Evolutionary conservation across 2,888 invertebrate genomes (phyloP).

Genomic region (Gisinianus flammeolus): DNA sequence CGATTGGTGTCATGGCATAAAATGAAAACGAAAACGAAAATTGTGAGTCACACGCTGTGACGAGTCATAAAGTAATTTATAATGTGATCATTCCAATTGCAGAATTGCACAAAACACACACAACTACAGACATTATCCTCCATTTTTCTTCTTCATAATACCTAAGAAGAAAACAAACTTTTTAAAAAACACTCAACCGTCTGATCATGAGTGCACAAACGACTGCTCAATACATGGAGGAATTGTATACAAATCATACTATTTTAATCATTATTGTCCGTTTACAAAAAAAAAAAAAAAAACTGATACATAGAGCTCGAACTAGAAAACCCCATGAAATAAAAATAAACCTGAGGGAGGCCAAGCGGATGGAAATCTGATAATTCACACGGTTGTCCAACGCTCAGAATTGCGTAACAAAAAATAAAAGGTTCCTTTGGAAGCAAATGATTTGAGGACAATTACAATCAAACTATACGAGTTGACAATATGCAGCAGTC

Average conservation of each 20-base stretch:
- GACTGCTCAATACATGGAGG: too few species aligned
- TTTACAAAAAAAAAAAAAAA: too few species aligned
- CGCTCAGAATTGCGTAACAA: too few species aligned
- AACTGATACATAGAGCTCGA: too few species aligned
- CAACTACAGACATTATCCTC: background rate
- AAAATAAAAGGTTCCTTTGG: too few species aligned
- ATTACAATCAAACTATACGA: too few species aligned
- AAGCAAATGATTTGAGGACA: too few species aligned
- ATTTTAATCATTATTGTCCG: too few species aligned
- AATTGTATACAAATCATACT: too few species aligned
- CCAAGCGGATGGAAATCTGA: background rate
- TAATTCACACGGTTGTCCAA: background rate
- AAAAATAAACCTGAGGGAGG: background rate
- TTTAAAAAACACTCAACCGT: background rate
- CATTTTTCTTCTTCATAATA: background rate
- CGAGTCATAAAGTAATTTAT: background rate
- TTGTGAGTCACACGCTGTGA: background rate
- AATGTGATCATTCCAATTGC: too few species aligned
- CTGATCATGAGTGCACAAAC: background rate
- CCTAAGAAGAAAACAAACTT: background rate
- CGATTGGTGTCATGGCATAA: background rate
- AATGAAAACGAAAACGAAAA: conserved; percentile 4
- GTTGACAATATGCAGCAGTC: too few species aligned
- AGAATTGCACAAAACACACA: background rate
- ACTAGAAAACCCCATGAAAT: too few species aligned